These are phyloP conservation scores for Standfussiana lucernea DNA, from an alignment of 2,888 invertebrate species.

Conservation along the genomic window DNA sequence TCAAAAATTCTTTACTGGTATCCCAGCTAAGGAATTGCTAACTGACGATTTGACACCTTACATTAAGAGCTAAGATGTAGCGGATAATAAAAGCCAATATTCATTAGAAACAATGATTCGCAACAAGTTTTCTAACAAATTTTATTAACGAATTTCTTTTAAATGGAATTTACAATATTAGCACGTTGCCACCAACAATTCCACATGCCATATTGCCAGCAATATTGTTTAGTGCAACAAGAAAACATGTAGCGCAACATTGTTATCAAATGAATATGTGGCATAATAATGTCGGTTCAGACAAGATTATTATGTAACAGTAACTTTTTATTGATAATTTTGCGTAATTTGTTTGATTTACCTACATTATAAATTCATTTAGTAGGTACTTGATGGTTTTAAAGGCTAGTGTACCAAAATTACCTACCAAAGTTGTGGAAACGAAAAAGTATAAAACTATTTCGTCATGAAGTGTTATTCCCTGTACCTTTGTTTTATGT, in stretches of 20 bases:
- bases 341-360: background rate
- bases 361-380: background rate
- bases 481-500: background rate
- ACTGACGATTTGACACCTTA: slow-evolving; percentile 47
- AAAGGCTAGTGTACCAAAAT: slow-evolving; percentile 13
- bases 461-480: background rate
- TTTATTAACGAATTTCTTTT: no score
- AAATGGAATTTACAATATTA: no score
- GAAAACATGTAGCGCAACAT: background rate
- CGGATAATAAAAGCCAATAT: background rate
- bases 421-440: background rate
- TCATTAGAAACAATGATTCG: background rate
- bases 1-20: slow-evolving; percentile 17
- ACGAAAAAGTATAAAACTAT: background rate
- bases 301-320: background rate
- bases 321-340: background rate
- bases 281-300: background rate
- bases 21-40: slow-evolving; percentile 43
- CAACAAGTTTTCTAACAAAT: background rate
- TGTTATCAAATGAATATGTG: background rate
- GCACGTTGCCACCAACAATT: background rate
- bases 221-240: background rate
- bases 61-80: slow-evolving; percentile 16
- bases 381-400: background rate
- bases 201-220: background rate